Base-by-base conservation (phyloP, 2,113 vertebrate species). In the Psilopsiagon aymara region DNA sequence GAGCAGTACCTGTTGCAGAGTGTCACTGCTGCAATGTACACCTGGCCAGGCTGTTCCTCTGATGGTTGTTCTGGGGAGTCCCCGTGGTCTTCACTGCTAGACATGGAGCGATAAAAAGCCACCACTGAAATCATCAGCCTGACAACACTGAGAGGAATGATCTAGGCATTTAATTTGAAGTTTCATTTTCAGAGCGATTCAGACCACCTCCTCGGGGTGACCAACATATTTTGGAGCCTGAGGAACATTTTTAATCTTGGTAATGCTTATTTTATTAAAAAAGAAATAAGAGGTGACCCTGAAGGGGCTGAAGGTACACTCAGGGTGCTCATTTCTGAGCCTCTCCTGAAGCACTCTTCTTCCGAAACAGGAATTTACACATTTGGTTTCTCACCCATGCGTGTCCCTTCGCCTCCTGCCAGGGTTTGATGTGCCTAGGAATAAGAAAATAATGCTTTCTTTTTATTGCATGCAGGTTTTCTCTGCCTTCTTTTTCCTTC, bases 261-360 rank as follows among this genome's bases (percentile, higher is more conserved):
- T 66, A 78, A 88, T 95, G 62, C 90, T 84, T 92, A 95, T 97
- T 95, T 96, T 95, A 93, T 93, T 97, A 82, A 92, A 96, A 96
- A 97, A 91, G 92, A 95, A 96, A 95, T 95, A 88, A 85, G 79
- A 94, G 33, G n/a, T 94, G 92, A 89, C 95, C 85, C 68, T 86
- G 81, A 79, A 86, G 64, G 46, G 39, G 43, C 11, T 55, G 74
- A 70, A 69, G 57, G 53, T 74, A 33, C 41, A 27, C 68, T 28
- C 1, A 16, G 25, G 29, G 21, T 78, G 47, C 79, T 96, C 9
- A 87, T 93, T 88, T 87, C 92, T 62, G 37, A 94, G 59, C 57
- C 53, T 91, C 63, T 91, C 88, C 88, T 60, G 75, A 35, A 91
- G 88, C 70, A 46, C 28, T 86, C 3, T 51, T 92, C 57, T 87